Percentiles rank a stretch among this genome's conserved stretches.
Evolutionary conservation across 2,797 vertebrate genomes (phyloP).

Genomic region (Gobionotothen gibberifrons): DNA sequence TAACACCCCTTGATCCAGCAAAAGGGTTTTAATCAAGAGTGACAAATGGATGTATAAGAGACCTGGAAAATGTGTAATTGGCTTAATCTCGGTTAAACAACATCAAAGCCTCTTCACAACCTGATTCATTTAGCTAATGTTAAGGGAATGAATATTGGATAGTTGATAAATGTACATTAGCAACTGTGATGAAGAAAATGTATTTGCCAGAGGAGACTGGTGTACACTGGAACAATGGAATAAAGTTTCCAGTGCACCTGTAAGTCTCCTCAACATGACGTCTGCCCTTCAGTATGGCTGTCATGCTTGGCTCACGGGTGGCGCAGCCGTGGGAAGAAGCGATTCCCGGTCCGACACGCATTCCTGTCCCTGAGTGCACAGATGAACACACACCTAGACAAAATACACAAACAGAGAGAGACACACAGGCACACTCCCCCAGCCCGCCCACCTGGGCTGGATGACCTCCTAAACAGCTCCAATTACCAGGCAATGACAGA

Average conservation of each 20-base stretch:
- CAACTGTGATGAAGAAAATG: slow-evolving; percentile 7
- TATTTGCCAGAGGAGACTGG: slow-evolving; percentile 22
- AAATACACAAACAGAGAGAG: slow-evolving; percentile 47
- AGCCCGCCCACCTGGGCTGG: slow-evolving; percentile 88
- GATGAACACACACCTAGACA: slow-evolving; percentile 62
- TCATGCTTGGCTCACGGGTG: slow-evolving; percentile 69
- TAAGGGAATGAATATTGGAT: not conserved
- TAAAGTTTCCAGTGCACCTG: slow-evolving; percentile 71
- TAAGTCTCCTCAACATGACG: slow-evolving; percentile 63
- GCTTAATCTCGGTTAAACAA: slow-evolving; percentile 12
- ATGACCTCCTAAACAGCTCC: slow-evolving; percentile 93
- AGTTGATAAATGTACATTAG: slow-evolving; percentile 9
- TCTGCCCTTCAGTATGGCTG: slow-evolving; percentile 65
- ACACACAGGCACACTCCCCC: slow-evolving; percentile 67
- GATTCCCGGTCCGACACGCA: slow-evolving; percentile 81
- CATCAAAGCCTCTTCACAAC: slow-evolving; percentile 23
- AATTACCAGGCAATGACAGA: slow-evolving; percentile 97
- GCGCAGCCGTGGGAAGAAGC: slow-evolving; percentile 82
- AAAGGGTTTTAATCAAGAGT: slow-evolving; percentile 42
- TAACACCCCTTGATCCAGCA: slow-evolving; percentile 48
- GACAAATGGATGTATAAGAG: slow-evolving; percentile 33
- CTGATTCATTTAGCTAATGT: slow-evolving; percentile 9
- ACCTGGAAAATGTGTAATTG: slow-evolving; percentile 18
- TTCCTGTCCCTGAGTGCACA: slow-evolving; percentile 77
- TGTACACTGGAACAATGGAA: slow-evolving; percentile 24